Evolutionary conservation across 2,888 invertebrate genomes (phyloP), one percentile per base, ranked within the genome.

Genomic region (Dryocosmus kuriphilus): DNA sequence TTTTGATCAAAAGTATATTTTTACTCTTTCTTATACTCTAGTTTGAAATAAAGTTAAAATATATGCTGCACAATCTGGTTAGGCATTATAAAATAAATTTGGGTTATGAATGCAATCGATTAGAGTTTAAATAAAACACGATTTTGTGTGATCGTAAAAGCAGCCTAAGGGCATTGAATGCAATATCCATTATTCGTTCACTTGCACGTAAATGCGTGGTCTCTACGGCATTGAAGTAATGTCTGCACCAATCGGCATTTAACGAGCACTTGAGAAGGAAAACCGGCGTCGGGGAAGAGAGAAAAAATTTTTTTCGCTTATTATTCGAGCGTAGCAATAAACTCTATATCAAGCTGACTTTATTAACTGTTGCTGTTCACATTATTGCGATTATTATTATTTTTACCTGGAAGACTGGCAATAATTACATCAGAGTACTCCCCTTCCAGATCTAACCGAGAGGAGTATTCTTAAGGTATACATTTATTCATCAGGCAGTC

Each of bases 181-280:
- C 19, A 67, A 67, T 67, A 67, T 27, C 67, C 67, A 67, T 67
- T 67, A 46, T 63, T 32, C n/a, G 63, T 63, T 71, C 71, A 51
- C 46, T 71, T 27, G 27, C 30, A 71, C 46, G 41, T 27, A 67
- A 46, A 67, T 67, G 16, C 51, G 30, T 30, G 30, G 27, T 71
- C 46, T 71, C 71, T 30, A 30, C 19, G 46, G 9, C 30, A 71
- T 51, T 71, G n/a, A 46, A 71, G 27, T 71, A 51, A 71, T 71
- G 51, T 71, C 30, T 46, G 46, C 27, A n/a, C 71, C 46, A 46
- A 71, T 71, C 46, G 51, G 71, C 46, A n/a, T 71, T 71, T 71
- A 71, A 71, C 71, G 51, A 71, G 71, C 71, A 32, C 46, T 51
- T 51, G 51, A 51, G 71, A 71, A 71, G 71, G 71, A 51, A 71